Evolutionary conservation across 2,888 invertebrate species (phyloP), one percentile per base, ranked within the genome.

Genomic region (Nomada ruficornis): DNA sequence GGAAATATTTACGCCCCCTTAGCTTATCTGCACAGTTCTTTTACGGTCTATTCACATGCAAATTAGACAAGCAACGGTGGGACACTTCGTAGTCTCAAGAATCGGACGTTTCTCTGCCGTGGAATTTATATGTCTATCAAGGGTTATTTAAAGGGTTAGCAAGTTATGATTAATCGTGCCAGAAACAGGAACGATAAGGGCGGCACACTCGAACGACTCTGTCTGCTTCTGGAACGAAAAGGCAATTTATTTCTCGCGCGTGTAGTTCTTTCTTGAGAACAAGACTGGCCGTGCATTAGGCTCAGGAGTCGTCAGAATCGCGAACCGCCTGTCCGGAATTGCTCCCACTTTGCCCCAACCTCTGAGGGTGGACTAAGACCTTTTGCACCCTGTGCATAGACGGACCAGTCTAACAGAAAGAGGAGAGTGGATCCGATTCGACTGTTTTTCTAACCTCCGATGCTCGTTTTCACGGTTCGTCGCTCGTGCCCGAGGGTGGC

Each of bases 381-480:
- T 86, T 80, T 77, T 63, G 29, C 76, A 67, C 62, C 67, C 74
- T 26, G 64, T 59, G 55, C 55, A 26, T 20, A 23, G 13, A 5
- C 52, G 18, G 57, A 47, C 65, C 62, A 10, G 71, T 47, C 57
- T 78, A 80, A 81, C 67, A 73, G 82, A 76, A 81, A 76, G 65
- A 78, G 36, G 63, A 79, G 47, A 62, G 63, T 75, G 62, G 79
- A 87, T 79, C 77, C 77, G 77, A 86, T 83, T 81, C 84, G 72
- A 36, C 71, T 75, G 73, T 80, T 72, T 86, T 79, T 81, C 75
- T 75, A 77, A 69, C 77, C 76, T 74, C 0, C 64, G 73, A 73
- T 74, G 54, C 65, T 54, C 72, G 78, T 81, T 87, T 87, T 85
- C 81, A 76, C 75, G 75, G 83, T 55, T 85, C 80, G 87, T 87